Conservation (phyloP, 2,113 vertebrate species). For the Scatophagus argus region DNA sequence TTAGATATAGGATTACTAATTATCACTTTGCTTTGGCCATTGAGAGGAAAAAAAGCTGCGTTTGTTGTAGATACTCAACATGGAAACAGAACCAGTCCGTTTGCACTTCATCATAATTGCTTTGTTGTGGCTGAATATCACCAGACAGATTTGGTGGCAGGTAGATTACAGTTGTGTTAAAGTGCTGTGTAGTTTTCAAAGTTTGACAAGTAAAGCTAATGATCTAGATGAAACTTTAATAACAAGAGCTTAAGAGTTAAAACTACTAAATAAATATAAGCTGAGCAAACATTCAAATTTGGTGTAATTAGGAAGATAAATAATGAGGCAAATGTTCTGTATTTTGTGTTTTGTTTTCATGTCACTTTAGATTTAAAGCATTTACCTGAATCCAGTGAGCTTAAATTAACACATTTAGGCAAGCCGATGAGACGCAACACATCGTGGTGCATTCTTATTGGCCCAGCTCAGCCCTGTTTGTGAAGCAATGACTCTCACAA, state of each 20-base stretch:
- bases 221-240: slow-evolving; percentile 17
- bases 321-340: neutral
- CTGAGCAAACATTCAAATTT: slow-evolving; percentile 45
- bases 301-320: slow-evolving; percentile 51
- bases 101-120: slow-evolving; percentile 46
- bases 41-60: slow-evolving; percentile 53
- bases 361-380: neutral
- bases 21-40: slow-evolving; percentile 72
- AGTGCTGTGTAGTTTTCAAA: slow-evolving; percentile 8
- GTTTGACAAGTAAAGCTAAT: neutral
- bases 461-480: neutral
- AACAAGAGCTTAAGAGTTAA: neutral
- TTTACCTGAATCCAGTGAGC: neutral
- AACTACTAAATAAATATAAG: slow-evolving; percentile 23
- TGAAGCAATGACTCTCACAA: slow-evolving; percentile 5
- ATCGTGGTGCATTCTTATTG: neutral
- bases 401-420: neutral
- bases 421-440: neutral
- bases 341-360: neutral
- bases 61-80: slow-evolving; percentile 79
- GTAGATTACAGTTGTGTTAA: slow-evolving; percentile 7
- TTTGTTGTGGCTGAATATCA: slow-evolving; percentile 33
- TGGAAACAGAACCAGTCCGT: slow-evolving; percentile 62
- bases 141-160: slow-evolving; percentile 4
- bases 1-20: slow-evolving; percentile 85